A percentile compares a stretch with the other conserved stretches of the same genome.
Evolutionary conservation across 2,888 invertebrate genomes (phyloP).

Genomic region (Atherix ibis): DNA sequence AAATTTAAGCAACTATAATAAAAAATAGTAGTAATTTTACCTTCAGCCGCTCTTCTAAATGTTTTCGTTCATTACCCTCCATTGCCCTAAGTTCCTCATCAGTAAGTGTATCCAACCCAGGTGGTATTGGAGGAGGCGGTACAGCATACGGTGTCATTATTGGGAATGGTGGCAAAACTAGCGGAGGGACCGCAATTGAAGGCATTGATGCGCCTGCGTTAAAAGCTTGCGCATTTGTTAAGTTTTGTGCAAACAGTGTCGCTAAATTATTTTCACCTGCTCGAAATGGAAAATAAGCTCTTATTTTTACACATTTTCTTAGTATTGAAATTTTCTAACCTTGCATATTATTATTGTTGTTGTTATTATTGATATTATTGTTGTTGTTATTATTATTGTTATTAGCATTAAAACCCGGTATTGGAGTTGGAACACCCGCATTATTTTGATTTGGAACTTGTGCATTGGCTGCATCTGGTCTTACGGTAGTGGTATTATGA

Average conservation of each 20-base stretch:
- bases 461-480: conserved; percentile 20
- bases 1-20: not conserved
- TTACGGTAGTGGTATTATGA: conserved; percentile 19
- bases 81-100: conserved; percentile 71
- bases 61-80: conserved; percentile 77
- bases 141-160: conserved; percentile 36
- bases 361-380: conserved; percentile 10
- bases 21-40: conserved; percentile 20
- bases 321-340: too few relatives aligned
- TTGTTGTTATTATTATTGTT: conserved; percentile 10
- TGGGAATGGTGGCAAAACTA: conserved; percentile 41
- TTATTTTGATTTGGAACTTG: conserved; percentile 11
- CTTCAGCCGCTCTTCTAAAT: conserved; percentile 82
- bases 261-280: conserved; percentile 15
- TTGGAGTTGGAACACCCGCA: conserved; percentile 4
- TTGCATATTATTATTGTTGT: conserved; percentile 7
- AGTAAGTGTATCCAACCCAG: conserved; percentile 54
- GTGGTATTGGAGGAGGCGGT: conserved; percentile 64
- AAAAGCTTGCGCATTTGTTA: conserved; percentile 4
- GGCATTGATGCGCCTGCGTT: conserved; percentile 17
- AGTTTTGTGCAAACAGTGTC: conserved; percentile 14
- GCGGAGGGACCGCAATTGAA: conserved; percentile 19
- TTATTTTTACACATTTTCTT: too few relatives aligned
- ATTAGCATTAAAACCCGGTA: conserved; percentile 10
- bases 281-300: too few relatives aligned